phyloP scores from a whole-genome alignment of 2,797 vertebrate genomes.

The Gallinago solitaria region DNA sequence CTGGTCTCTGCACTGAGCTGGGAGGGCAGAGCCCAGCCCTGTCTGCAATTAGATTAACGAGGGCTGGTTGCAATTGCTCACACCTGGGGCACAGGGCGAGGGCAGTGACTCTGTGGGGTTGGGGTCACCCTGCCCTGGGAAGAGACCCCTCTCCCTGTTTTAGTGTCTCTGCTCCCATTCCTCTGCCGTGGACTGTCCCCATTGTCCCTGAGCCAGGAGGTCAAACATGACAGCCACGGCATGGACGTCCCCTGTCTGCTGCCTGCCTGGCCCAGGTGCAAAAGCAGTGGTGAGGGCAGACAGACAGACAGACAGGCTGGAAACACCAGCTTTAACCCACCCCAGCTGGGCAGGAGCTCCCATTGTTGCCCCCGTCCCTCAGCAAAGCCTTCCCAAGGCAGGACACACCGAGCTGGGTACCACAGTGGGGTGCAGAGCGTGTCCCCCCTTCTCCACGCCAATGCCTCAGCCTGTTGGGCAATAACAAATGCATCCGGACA shows the following conservation, averaged over 20 bases:
- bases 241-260: not conserved
- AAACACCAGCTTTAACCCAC: not conserved
- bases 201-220: rapidly evolving
- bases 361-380: not conserved
- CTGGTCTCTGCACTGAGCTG: rapidly evolving
- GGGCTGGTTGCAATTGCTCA: not conserved
- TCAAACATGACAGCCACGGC: not conserved
- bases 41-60: not conserved
- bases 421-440: not conserved
- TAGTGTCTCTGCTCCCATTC: not conserved
- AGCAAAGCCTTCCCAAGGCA: not conserved
- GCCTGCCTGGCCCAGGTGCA: not conserved
- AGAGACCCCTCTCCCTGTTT: not conserved
- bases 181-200: not conserved
- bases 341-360: not conserved
- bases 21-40: not conserved
- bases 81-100: not conserved
- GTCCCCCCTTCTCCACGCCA: too few relatives aligned
- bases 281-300: not conserved
- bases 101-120: not conserved
- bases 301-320: not conserved
- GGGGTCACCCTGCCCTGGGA: not conserved
- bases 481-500: not conserved
- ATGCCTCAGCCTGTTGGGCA: rapidly evolving
- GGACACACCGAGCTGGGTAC: rapidly evolving